Conservation (phyloP, 2,888 invertebrate species). For the Therioaphis trifolii region DNA sequence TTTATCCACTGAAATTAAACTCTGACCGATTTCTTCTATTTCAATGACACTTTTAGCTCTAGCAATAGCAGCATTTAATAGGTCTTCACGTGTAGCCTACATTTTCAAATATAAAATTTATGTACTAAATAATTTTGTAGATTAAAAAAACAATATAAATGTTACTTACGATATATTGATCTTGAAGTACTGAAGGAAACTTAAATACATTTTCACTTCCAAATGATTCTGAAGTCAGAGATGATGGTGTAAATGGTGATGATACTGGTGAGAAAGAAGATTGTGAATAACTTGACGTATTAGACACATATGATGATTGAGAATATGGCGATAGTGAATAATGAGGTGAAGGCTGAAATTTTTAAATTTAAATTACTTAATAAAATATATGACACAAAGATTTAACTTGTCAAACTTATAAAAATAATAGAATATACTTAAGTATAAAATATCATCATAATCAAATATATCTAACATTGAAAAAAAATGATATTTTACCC, state of each 20-base stretch:
- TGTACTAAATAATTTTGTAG: neutral
- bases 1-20: constrained; percentile 46
- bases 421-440: no score
- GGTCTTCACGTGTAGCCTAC: constrained; percentile 37
- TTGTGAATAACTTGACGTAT: constrained; percentile 44
- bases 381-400: no score
- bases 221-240: constrained; percentile 24
- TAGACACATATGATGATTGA: constrained; percentile 35
- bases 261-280: constrained; percentile 44
- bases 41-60: constrained; percentile 37
- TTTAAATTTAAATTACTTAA: no score
- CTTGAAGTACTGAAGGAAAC: constrained; percentile 36
- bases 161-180: constrained; percentile 38
- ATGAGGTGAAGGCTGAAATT: constrained; percentile 12
- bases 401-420: no score
- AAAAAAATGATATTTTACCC: no score
- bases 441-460: no score
- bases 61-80: constrained; percentile 23
- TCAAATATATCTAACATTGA: no score
- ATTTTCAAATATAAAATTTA: neutral
- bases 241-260: constrained; percentile 50
- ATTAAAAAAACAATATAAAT: neutral
- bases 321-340: constrained; percentile 33
- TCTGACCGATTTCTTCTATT: constrained; percentile 56
- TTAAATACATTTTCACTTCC: constrained; percentile 51